These are phyloP conservation scores for Pseudomyrmex sp. DNA, from an alignment of 1,140 invertebrate species.

Conservation along the genomic window DNA sequence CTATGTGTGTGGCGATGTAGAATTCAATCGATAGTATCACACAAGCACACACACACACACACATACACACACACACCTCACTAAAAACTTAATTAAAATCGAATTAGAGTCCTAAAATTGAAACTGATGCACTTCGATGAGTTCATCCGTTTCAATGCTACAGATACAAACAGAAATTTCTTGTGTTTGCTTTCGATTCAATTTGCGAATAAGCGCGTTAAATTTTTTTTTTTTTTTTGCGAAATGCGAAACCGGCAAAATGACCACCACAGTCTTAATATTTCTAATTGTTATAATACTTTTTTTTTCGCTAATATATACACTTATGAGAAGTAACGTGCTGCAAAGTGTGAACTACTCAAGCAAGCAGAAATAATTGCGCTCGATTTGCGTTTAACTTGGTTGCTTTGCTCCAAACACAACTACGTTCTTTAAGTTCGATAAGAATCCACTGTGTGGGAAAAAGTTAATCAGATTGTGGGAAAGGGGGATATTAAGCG, in stretches of 20 bases:
- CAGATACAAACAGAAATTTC: too few relatives aligned
- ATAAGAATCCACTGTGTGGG: background rate
- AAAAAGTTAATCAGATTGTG: background rate
- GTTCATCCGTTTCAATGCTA: background rate
- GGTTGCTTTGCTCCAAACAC: background rate
- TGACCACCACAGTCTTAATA: slow-evolving; percentile 7
- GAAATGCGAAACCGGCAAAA: background rate
- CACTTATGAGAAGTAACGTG: background rate
- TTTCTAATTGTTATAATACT: slow-evolving; percentile 9
- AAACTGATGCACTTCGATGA: background rate
- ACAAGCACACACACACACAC: too few relatives aligned
- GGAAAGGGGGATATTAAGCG: background rate
- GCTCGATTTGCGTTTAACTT: slow-evolving; percentile 7
- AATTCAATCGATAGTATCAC: slow-evolving; percentile 23
- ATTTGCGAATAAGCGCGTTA: background rate
- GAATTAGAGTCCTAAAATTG: background rate
- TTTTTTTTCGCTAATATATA: background rate
- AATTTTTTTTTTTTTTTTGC: background rate
- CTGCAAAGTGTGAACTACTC: slow-evolving; percentile 3
- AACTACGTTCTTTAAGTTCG: background rate
- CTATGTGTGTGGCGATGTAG: slow-evolving; percentile 16
- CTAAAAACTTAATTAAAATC: background rate
- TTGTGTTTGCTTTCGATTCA: background rate
- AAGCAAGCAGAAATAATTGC: slow-evolving; percentile 20
- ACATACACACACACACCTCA: background rate